These are phyloP conservation scores for Drosophila anceps DNA, from an alignment of 2,888 invertebrate species.

Conservation along the genomic window DNA sequence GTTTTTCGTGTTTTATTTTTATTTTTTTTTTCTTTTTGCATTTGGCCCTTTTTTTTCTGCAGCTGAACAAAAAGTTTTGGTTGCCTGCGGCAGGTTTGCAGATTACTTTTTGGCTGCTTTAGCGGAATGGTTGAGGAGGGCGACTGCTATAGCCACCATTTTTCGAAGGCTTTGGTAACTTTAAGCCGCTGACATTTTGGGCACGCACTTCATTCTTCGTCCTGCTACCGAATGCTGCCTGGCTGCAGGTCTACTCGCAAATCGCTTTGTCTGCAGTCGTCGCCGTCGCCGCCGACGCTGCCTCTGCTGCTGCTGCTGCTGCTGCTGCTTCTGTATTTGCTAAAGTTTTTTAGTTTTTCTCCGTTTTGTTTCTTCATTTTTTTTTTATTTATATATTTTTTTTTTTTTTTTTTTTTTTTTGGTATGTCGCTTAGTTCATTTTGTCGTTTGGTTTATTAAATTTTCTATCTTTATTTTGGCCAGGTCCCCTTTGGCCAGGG, in stretches of 20 bases:
- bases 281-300: neutral
- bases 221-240: constrained; percentile 15
- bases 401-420: neutral
- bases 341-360: constrained; percentile 39
- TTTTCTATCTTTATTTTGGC: constrained; percentile 64
- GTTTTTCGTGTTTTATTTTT: constrained; percentile 35
- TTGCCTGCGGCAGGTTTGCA: constrained; percentile 70
- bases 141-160: constrained; percentile 25
- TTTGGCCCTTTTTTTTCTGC: constrained; percentile 21
- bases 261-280: constrained; percentile 55
- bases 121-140: neutral
- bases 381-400: neutral
- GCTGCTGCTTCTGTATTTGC: constrained; percentile 34
- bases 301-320: too few relatives aligned
- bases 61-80: constrained; percentile 60
- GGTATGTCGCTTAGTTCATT: constrained; percentile 55
- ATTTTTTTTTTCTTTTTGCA: neutral
- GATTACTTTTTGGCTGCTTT: constrained; percentile 69
- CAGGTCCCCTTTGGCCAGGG: constrained; percentile 31
- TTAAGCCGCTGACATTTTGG: constrained; percentile 78
- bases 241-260: constrained; percentile 39
- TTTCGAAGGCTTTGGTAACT: constrained; percentile 62
- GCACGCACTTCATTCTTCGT: constrained; percentile 64
- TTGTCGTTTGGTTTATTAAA: constrained; percentile 73
- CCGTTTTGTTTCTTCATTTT: neutral